Conservation (phyloP, 1,140 invertebrate species). For the Diachasmimorpha longicaudata region DNA sequence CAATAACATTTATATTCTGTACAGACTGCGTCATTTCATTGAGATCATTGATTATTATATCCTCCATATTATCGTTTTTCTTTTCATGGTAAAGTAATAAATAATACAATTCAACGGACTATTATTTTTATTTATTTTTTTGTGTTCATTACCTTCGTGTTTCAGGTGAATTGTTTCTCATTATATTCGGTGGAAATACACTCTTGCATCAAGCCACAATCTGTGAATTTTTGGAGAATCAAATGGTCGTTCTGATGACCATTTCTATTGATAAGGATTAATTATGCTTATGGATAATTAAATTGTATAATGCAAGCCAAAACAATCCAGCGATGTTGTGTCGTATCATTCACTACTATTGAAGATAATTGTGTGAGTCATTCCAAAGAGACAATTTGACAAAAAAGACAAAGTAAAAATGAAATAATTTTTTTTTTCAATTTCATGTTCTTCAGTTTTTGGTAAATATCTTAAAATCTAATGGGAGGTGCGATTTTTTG, state of each 20-base stretch:
- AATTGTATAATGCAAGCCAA: constrained; percentile 50
- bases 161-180: background rate
- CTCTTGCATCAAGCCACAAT: constrained; percentile 50
- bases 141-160: background rate
- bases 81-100: background rate
- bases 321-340: constrained; percentile 45
- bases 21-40: constrained; percentile 14
- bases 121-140: background rate
- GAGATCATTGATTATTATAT: background rate
- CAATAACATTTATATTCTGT: background rate
- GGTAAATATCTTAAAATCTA: constrained; percentile 28
- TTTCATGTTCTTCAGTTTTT: no score
- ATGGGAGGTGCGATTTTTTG: no score
- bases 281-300: constrained; percentile 54
- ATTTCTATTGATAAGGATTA: constrained; percentile 24
- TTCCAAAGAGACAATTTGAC: no score
- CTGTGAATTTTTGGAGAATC: constrained; percentile 42
- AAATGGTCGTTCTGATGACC: constrained; percentile 38
- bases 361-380: background rate
- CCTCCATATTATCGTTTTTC: background rate
- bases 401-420: no score
- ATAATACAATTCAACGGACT: background rate
- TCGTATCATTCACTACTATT: constrained; percentile 43
- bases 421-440: no score
- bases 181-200: constrained; percentile 20